A percentile compares a stretch with the other conserved stretches of the same genome.
Conservation (phyloP, 2,888 invertebrate species). For the Drosophila fungiperda region DNA sequence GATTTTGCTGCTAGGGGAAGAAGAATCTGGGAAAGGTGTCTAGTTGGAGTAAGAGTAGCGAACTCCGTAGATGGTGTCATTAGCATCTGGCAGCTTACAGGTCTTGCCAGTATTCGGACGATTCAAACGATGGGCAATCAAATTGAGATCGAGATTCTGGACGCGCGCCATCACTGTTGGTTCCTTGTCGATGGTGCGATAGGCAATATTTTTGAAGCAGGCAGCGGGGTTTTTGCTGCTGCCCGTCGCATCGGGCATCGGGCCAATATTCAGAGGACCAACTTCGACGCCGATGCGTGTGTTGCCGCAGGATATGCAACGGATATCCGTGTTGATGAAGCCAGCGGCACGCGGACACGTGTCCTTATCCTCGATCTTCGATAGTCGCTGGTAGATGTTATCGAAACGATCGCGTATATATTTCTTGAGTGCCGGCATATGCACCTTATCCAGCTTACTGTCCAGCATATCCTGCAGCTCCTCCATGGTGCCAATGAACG, state of each 20-base stretch:
- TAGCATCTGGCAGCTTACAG: slow-evolving; percentile 70
- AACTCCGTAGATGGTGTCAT: slow-evolving; percentile 67
- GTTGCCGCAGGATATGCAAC: slow-evolving; percentile 80
- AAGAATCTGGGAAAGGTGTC: not conserved
- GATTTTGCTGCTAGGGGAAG: slow-evolving; percentile 50
- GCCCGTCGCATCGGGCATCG: slow-evolving; percentile 48
- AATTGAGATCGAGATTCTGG: slow-evolving; percentile 64
- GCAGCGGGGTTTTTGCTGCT: not conserved
- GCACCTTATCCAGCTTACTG: slow-evolving; percentile 82
- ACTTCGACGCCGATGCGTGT: slow-evolving; percentile 72
- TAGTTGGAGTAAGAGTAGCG: slow-evolving; percentile 56
- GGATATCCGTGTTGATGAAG: slow-evolving; percentile 67
- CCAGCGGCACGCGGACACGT: slow-evolving; percentile 81
- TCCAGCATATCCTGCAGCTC: slow-evolving; percentile 85
- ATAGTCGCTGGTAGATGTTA: slow-evolving; percentile 61
- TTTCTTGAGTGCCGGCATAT: slow-evolving; percentile 83
- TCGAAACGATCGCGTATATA: slow-evolving; percentile 73
- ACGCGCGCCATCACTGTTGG: slow-evolving; percentile 67
- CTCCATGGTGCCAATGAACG: slow-evolving; percentile 81
- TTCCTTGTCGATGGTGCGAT: slow-evolving; percentile 65
- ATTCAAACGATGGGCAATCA: slow-evolving; percentile 53
- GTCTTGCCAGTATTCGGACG: slow-evolving; percentile 56
- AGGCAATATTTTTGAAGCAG: slow-evolving; percentile 58
- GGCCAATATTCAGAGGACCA: slow-evolving; percentile 44
- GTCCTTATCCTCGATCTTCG: slow-evolving; percentile 56